Evolutionary conservation across 2,113 vertebrate species (phyloP), one percentile per base, ranked within the genome.

Genomic region (Phylloscopus trochiloides): DNA sequence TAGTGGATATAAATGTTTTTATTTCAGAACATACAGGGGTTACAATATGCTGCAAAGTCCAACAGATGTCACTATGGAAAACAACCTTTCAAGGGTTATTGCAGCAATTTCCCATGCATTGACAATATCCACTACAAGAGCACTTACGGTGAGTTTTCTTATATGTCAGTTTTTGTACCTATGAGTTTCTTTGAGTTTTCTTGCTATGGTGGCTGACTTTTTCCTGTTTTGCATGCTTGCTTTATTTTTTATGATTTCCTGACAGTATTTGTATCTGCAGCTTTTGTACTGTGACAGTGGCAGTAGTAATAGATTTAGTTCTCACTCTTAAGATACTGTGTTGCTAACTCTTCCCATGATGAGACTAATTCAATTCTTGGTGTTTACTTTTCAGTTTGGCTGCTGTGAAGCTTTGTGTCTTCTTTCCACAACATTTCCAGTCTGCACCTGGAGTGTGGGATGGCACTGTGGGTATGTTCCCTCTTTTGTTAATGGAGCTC

Each of bases 341-440:
- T 29, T 82, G n/a, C 10, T 50, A 12, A 26, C 25, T 62, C 22
- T 72, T 73, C 4, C 32, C 5, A 0, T 81, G 48, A 14, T 86
- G 34, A 78, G 75, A 45, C 10, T 15, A 42, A 77, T 50, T 26
- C 1, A 47, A 0, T 51, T 71, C 16, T 66, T 76, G 68, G 12
- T 80, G 32, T 83, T 92, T 28, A 28, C 17, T 94, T 78, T 96
- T 25, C 74, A 99, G 99, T 99, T 99, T 97, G 99, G 99, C 72
- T 99, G 99, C 97, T 99, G 99, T 92, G 99, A 99, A 97, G 99
- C 99, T 29, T 92, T 99, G 80, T 99, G 98, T 90, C 98, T 99
- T 72, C 97, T 99, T 29, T 99, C 99, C 25, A 94, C 96, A 25
- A 96, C 98, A 4, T 99, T 98, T 90, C 99, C 99, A 21, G 98